A percentile compares a stretch with the other conserved stretches of the same genome.
Evolutionary conservation across 2,888 invertebrate species (phyloP).

Genomic region (Brachyptera putata): DNA sequence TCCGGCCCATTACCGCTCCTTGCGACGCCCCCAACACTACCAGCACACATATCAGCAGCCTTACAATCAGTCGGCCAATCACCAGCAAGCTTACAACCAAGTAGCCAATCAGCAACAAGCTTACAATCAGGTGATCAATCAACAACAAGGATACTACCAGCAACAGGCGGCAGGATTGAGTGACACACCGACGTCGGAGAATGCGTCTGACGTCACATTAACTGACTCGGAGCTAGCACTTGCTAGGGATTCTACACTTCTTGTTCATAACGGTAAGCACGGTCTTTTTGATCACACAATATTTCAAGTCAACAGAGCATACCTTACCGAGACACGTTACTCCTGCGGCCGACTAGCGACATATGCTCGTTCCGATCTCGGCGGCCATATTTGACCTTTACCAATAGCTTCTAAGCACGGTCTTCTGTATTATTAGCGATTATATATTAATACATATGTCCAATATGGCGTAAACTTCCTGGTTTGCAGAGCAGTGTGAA

Average conservation of each 20-base stretch:
- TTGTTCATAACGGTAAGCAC: conserved; percentile 76
- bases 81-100: conserved; percentile 24
- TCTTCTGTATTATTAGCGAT: no score
- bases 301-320: no score
- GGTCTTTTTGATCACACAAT: not conserved
- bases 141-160: conserved; percentile 44
- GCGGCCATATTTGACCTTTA: no score
- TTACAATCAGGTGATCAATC: conserved; percentile 51
- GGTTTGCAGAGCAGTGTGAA: no score
- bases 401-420: no score
- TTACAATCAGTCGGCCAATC: conserved; percentile 30
- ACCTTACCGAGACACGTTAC: no score
- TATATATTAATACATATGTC: no score
- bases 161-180: conserved; percentile 59
- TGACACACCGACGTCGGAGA: conserved; percentile 77
- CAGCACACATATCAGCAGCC: conserved; percentile 36
- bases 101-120: conserved; percentile 27
- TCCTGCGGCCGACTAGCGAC: no score
- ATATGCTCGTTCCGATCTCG: no score
- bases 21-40: conserved; percentile 42
- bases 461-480: no score
- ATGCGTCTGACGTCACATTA: conserved; percentile 79
- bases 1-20: conserved; percentile 43
- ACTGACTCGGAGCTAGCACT: conserved; percentile 80
- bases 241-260: conserved; percentile 74